phyloP scores from a whole-genome alignment of 2,113 vertebrate species.

The Typhlomys cinereus region DNA sequence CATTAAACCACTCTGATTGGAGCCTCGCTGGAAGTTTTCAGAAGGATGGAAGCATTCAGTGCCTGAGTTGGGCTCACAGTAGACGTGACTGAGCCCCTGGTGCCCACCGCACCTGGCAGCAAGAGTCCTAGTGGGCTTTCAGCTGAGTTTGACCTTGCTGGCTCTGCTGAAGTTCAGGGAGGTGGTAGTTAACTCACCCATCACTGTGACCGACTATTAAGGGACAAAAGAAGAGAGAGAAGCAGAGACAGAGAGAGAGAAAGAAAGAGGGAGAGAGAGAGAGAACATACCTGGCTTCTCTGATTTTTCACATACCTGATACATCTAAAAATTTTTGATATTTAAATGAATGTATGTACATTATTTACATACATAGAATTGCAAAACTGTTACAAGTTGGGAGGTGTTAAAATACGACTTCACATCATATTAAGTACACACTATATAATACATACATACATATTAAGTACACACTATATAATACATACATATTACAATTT shows the following conservation, averaged over 20 bases:
- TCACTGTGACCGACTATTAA: not conserved
- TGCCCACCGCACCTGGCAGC: not conserved
- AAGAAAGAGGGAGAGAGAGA: no score
- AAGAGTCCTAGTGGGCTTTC: rapidly evolving
- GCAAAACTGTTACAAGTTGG: conserved; percentile 53
- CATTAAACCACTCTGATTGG: not conserved
- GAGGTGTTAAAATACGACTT: conserved; percentile 70
- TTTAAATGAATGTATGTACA: no score
- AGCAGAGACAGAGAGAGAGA: no score
- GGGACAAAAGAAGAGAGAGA: not conserved
- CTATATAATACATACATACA: no score
- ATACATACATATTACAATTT: no score
- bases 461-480: no score
- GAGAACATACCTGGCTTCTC: no score
- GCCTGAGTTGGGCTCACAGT: not conserved
- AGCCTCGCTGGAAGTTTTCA: not conserved
- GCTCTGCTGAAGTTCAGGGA: not conserved
- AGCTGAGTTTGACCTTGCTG: rapidly evolving
- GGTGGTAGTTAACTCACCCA: not conserved
- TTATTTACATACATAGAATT: no score
- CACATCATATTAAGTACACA: conserved; percentile 55
- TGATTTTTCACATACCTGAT: no score
- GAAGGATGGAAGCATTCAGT: not conserved
- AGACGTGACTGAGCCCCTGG: not conserved
- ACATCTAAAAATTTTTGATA: no score